Percentiles rank a stretch among this genome's conserved stretches.
Evolutionary conservation across 2,797 vertebrate genomes (phyloP).

Genomic region (Choloepus didactylus): DNA sequence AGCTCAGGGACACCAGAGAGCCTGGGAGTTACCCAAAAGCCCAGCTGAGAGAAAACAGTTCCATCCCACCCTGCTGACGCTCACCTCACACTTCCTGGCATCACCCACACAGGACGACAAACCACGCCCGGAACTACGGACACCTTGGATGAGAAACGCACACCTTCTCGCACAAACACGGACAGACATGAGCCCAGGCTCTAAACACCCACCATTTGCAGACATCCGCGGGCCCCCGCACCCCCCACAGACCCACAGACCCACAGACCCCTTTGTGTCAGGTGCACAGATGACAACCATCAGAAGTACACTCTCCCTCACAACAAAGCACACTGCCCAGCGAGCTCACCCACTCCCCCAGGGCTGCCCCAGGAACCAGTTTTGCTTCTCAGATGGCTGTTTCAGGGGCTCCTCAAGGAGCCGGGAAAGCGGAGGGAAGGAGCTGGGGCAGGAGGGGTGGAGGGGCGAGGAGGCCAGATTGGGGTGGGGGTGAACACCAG

Average conservation of each 20-base stretch:
- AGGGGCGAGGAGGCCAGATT: not conserved
- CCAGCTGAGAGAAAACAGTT: not conserved
- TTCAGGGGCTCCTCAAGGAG: not conserved
- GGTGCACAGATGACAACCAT: not conserved
- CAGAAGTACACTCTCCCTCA: not conserved
- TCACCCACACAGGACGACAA: not conserved
- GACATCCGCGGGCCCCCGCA: too few relatives aligned
- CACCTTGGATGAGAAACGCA: not conserved
- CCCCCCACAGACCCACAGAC: too few relatives aligned
- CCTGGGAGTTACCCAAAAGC: constrained; percentile 61
- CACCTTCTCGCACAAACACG: not conserved
- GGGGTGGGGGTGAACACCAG: not conserved
- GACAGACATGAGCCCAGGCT: not conserved
- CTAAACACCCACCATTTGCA: not conserved
- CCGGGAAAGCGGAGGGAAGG: not conserved
- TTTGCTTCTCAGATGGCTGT: not conserved
- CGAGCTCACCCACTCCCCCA: too few relatives aligned
- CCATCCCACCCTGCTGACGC: not conserved
- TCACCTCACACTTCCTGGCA: not conserved
- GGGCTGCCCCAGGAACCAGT: not conserved
- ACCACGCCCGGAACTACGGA: not conserved
- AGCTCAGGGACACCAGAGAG: not conserved
- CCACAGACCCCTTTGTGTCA: too few relatives aligned
- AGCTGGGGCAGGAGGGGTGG: not conserved
- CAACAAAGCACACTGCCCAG: not conserved